phyloP scores from a whole-genome alignment of 2,113 vertebrate species.

The Oreochromis spilurus region DNA sequence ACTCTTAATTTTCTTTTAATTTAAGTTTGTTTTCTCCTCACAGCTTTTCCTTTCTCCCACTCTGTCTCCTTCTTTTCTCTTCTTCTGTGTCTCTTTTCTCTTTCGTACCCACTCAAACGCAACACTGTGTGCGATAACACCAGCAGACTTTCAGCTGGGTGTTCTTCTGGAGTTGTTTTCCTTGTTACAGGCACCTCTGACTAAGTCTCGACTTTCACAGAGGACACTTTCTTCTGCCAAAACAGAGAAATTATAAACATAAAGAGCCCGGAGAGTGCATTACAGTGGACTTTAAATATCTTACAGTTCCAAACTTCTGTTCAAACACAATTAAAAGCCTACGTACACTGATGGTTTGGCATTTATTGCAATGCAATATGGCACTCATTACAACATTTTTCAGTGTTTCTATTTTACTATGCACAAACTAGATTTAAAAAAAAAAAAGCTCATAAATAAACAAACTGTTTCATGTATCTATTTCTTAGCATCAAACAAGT shows the following conservation, averaged over 20 bases:
- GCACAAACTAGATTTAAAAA: conserved; percentile 93
- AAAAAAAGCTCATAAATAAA: conserved; percentile 99
- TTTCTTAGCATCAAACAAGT: conserved; percentile 71
- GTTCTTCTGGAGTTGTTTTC: conserved; percentile 39
- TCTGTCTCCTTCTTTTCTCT: neutral
- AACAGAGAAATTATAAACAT: neutral
- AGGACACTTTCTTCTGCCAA: conserved; percentile 36
- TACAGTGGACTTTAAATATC: neutral
- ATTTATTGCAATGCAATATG: conserved; percentile 90
- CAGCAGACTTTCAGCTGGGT: conserved; percentile 33
- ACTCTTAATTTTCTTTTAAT: conserved; percentile 45
- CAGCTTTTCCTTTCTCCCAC: neutral
- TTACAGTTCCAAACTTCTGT: neutral
- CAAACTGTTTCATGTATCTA: conserved; percentile 94
- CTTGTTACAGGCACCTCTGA: conserved; percentile 38
- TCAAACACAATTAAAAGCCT: neutral
- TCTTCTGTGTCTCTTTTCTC: neutral
- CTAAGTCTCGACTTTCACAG: conserved; percentile 34
- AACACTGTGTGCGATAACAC: conserved; percentile 35
- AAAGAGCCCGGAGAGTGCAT: neutral
- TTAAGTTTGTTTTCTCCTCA: neutral
- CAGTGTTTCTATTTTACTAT: conserved; percentile 92
- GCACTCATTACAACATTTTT: conserved; percentile 79
- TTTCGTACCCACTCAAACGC: conserved; percentile 17
- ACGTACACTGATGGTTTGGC: conserved; percentile 60